Evolutionary conservation across 2,888 invertebrate species (phyloP).

Genomic region (Plagiodera versicolora): DNA sequence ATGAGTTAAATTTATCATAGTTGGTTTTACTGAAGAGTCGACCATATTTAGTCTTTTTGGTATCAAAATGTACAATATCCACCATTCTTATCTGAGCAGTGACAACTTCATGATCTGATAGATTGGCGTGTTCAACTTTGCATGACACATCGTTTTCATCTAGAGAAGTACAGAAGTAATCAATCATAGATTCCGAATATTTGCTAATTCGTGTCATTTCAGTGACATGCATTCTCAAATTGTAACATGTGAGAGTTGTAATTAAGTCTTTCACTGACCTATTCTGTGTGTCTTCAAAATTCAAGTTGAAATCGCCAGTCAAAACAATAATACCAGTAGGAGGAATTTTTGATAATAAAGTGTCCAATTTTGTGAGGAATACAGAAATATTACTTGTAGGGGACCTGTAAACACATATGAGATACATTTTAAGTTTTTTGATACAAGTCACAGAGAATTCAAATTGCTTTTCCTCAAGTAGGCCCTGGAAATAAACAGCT

Average conservation of each 20-base stretch:
- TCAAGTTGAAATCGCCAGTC: background rate
- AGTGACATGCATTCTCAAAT: constrained; percentile 8
- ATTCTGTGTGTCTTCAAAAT: background rate
- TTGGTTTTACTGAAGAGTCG: constrained; percentile 6
- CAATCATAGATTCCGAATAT: background rate
- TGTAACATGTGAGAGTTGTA: background rate
- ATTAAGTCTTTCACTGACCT: background rate
- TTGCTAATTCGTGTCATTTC: background rate
- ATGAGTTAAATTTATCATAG: constrained; percentile 6
- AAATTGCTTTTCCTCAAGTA: no score
- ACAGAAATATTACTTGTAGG: constrained; percentile 2
- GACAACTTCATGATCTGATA: constrained; percentile 1
- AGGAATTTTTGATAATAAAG: background rate
- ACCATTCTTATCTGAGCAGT: constrained; percentile 6
- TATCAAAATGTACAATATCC: constrained; percentile 6
- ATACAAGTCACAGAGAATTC: no score
- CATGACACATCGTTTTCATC: constrained; percentile 4
- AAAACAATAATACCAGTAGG: background rate
- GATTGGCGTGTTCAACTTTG: constrained; percentile 1
- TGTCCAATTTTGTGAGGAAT: constrained; percentile 1
- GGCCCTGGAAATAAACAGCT: no score
- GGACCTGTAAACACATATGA: constrained; percentile 2
- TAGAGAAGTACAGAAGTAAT: background rate
- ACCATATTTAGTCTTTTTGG: background rate
- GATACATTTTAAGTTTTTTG: no score